phyloP scores from a whole-genome alignment of 2,113 vertebrate species.

The Xiphophorus hellerii region DNA sequence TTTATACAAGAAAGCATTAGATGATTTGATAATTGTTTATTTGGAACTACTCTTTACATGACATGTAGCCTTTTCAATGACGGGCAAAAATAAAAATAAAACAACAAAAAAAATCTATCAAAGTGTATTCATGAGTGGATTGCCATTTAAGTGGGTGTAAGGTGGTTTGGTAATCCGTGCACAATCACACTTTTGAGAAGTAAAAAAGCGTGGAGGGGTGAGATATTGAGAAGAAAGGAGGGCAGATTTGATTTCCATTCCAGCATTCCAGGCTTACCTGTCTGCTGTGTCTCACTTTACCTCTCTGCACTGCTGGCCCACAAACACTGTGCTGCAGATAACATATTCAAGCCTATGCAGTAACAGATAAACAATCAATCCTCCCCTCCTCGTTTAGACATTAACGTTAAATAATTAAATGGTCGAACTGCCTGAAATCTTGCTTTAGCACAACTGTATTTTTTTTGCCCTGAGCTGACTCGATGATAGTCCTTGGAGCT shows the following conservation, averaged over 20 bases:
- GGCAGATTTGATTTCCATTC: constrained; percentile 16
- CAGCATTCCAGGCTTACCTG: constrained; percentile 41
- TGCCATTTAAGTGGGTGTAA: not conserved
- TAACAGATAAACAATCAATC: not conserved
- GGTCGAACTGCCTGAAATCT: constrained; percentile 11
- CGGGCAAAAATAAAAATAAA: not conserved
- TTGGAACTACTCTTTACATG: no score
- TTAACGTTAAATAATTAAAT: constrained; percentile 10
- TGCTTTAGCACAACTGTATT: constrained; percentile 11
- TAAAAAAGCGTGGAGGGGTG: not conserved
- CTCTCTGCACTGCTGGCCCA: constrained; percentile 8
- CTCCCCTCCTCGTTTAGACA: not conserved
- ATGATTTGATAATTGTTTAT: no score
- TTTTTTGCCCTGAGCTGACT: not conserved
- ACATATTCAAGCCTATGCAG: not conserved
- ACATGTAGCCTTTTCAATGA: not conserved
- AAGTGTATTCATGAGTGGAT: not conserved
- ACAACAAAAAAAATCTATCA: no score
- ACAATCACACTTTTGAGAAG: not conserved
- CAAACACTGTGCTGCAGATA: constrained; percentile 19
- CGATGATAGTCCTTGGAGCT: constrained; percentile 22
- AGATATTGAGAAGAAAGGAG: constrained; percentile 13
- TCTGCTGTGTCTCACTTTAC: constrained; percentile 14
- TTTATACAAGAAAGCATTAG: no score
- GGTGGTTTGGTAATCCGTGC: not conserved